Base-by-base conservation (phyloP, 2,113 vertebrate species). In the Sinocyclocheilus anshuiensis region DNA sequence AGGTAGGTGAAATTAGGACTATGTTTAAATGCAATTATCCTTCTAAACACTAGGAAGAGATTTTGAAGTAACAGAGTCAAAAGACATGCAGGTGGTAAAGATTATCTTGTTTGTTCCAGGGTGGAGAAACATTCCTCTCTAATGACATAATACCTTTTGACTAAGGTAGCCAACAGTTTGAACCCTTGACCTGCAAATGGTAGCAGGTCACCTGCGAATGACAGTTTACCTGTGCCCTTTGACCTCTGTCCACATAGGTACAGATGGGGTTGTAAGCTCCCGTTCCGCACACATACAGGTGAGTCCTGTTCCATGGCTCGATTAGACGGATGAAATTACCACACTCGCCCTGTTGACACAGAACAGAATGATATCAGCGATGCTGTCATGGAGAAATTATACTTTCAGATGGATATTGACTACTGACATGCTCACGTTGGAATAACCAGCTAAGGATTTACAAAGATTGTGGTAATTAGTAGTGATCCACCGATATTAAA, bases 211-310 rank as follows among this genome's bases (percentile, higher is more conserved):
- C 15, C 42, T 55, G 59, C 42, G 42, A 57, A 2, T 42, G 71
- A 72, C 89, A 81, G 93, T 96, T 95, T 95, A 99, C 98, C 97
- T 99, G 97, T 74, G 98, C 96, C 80, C 96, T 96, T 85, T 97
- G 97, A 90, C 98, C 97, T 0, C 97, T 95, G 94, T 99, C 98
- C 92, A 99, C 94, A 0, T 97, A 99, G 90, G 97, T 95, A 90
- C 98, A 99, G 95, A 99, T 94, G 86, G 98, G 98, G 91, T 99
- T 99, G 94, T 99, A 99, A 10, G 98, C 98, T 0, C 98, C 98
- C 0, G 97, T 99, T 87, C 98, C 98, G 0, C 98, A 99, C 86
- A 99, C 97, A 1, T 99, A 99, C 86, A 99, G 95, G 89, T 99
- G 98, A 72, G 98, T 99, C 81, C 98, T 95, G 94, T 99, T 99